A percentile compares a stretch with the other conserved stretches of the same genome.
Conservation (phyloP, 1,140 invertebrate species). For the Neodiprion virginianus region DNA sequence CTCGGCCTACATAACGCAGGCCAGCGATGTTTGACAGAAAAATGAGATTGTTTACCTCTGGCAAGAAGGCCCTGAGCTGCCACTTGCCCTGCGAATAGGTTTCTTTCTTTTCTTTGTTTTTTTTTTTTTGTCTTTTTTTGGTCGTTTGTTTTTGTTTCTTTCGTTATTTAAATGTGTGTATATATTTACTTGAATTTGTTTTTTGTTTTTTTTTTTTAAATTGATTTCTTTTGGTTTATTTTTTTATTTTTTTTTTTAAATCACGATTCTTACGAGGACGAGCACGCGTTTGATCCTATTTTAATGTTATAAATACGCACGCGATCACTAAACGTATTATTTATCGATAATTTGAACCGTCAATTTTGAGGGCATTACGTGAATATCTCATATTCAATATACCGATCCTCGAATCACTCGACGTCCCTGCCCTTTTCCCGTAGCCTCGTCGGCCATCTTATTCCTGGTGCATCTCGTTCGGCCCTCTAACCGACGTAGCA, state of each 20-base stretch:
- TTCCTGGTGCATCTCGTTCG: constrained; percentile 43
- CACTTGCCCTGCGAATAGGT: constrained; percentile 27
- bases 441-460: constrained; percentile 60
- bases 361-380: neutral
- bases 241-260: neutral
- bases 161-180: too few relatives aligned
- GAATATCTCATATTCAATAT: constrained; percentile 37
- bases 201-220: neutral
- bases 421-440: constrained; percentile 61
- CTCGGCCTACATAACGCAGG: constrained; percentile 14
- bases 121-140: neutral
- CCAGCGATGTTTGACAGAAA: neutral
- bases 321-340: neutral
- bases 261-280: neutral
- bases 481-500: neutral
- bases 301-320: neutral
- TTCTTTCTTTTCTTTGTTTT: neutral
- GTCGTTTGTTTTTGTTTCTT: neutral
- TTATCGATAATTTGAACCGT: neutral
- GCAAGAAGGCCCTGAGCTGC: constrained; percentile 47
- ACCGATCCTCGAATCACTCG: constrained; percentile 42
- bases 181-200: too few relatives aligned
- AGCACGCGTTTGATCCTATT: neutral
- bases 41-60: constrained; percentile 45
- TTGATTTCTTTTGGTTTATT: too few relatives aligned